Conservation (phyloP, 2,888 invertebrate genomes). For the Tribolium freemani region DNA sequence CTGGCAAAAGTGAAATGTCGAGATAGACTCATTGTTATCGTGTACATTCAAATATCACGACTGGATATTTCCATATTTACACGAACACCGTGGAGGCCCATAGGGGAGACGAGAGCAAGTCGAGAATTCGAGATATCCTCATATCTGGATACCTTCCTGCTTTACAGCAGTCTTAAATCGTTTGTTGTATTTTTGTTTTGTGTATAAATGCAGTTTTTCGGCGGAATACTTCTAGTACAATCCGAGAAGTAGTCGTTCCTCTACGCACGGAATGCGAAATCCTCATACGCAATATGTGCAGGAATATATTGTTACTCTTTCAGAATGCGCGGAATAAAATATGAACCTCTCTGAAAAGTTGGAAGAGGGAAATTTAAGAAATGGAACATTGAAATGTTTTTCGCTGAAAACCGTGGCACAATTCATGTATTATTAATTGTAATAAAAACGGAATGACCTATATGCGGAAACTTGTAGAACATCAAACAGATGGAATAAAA, state of each 20-base stretch:
- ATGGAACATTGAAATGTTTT: slow-evolving; percentile 8
- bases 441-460: slow-evolving; percentile 10
- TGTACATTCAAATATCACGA: slow-evolving; percentile 46
- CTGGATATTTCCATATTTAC: slow-evolving; percentile 47
- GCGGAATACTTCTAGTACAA: background rate
- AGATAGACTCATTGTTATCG: slow-evolving; percentile 47
- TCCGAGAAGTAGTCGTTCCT: background rate
- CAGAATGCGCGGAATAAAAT: slow-evolving; percentile 19
- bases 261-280: background rate
- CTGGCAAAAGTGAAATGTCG: slow-evolving; percentile 15
- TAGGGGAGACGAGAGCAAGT: background rate
- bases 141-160: background rate
- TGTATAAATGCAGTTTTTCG: background rate
- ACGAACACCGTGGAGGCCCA: slow-evolving; percentile 12
- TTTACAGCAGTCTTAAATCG: background rate
- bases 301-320: slow-evolving; percentile 6
- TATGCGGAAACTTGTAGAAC: background rate
- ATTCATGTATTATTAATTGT: slow-evolving; percentile 16
- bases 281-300: slow-evolving; percentile 15
- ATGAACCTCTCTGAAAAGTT: slow-evolving; percentile 14
- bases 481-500: slow-evolving; percentile 15
- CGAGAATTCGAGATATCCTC: background rate
- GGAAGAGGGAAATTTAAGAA: slow-evolving; percentile 14
- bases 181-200: background rate
- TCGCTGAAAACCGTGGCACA: slow-evolving; percentile 1